Percentiles rank a stretch among this genome's conserved stretches.
Evolutionary conservation across 2,888 invertebrate genomes (phyloP).

Genomic region (Xiphydria camelus): DNA sequence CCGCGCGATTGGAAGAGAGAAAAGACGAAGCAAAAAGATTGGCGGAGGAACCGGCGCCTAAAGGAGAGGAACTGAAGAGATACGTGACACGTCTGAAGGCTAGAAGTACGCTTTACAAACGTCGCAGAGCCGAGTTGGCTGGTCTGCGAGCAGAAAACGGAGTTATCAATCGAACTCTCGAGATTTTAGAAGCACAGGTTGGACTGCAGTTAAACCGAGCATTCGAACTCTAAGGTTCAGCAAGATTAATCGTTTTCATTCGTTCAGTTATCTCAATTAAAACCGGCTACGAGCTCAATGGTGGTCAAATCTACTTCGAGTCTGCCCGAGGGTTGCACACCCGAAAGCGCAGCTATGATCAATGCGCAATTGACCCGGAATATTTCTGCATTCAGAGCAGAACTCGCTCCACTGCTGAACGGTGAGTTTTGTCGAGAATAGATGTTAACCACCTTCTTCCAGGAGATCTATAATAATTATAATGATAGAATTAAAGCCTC

Average conservation of each 20-base stretch:
- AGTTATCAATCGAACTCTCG: constrained; percentile 74
- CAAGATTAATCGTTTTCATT: too few species aligned
- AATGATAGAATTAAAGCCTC: constrained; percentile 62
- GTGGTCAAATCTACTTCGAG: constrained; percentile 11
- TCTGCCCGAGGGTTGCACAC: constrained; percentile 34
- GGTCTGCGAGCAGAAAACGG: constrained; percentile 78
- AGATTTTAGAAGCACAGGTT: constrained; percentile 71
- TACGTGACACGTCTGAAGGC: constrained; percentile 81
- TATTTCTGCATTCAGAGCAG: constrained; percentile 30
- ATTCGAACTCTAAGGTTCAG: too few species aligned
- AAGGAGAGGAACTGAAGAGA: constrained; percentile 81
- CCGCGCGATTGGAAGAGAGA: constrained; percentile 49
- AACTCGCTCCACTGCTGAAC: constrained; percentile 38
- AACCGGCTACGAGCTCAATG: constrained; percentile 13
- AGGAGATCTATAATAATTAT: not conserved
- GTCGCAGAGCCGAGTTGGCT: constrained; percentile 75
- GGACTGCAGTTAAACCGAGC: too few species aligned
- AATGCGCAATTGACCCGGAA: constrained; percentile 36
- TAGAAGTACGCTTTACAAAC: constrained; percentile 81
- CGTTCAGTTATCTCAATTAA: constrained; percentile 21
- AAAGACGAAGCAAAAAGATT: constrained; percentile 38
- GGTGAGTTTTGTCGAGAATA: constrained; percentile 24
- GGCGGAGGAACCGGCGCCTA: constrained; percentile 40
- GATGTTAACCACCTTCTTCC: not conserved
- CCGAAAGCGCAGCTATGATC: constrained; percentile 35